phyloP scores from a whole-genome alignment of 2,797 vertebrate species.

The Diglossa cyanea region DNA sequence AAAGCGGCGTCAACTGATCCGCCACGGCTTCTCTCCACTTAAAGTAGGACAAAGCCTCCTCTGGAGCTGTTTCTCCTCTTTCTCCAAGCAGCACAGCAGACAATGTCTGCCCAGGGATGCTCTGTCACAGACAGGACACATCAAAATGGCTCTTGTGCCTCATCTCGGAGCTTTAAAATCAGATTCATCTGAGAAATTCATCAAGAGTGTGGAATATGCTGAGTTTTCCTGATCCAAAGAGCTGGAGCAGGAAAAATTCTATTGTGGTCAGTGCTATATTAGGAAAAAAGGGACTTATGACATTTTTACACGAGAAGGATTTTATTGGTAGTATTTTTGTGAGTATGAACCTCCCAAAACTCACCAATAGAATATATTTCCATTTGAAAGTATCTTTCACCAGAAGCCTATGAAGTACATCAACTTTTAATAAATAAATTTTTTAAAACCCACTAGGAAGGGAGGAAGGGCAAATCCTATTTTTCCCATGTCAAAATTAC shows the following conservation, averaged over 20 bases:
- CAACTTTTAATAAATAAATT: not conserved
- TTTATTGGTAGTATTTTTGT: not conserved
- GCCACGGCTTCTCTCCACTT: not conserved
- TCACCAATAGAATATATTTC: not conserved
- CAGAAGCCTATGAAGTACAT: not conserved
- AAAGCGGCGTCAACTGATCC: not conserved
- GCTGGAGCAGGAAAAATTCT: not conserved
- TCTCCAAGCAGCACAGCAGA: not conserved
- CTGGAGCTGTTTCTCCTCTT: not conserved
- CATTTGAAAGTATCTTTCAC: not conserved
- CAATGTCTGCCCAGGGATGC: not conserved
- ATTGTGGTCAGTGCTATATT: not conserved
- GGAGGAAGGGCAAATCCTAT: not conserved
- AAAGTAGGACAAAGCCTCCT: slow-evolving; percentile 19
- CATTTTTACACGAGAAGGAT: not conserved
- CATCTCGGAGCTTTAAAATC: not conserved
- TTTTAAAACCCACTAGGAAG: not conserved
- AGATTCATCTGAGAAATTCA: not conserved
- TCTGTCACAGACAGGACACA: rapidly evolving
- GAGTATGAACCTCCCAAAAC: not conserved
- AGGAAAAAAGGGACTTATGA: not conserved
- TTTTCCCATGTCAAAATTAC: not conserved
- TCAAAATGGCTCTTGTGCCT: not conserved
- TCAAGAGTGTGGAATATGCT: not conserved
- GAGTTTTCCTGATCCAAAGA: not conserved